Evolutionary conservation across 1,140 invertebrate genomes (phyloP).

Genomic region (Diachasmimorpha longicaudata): DNA sequence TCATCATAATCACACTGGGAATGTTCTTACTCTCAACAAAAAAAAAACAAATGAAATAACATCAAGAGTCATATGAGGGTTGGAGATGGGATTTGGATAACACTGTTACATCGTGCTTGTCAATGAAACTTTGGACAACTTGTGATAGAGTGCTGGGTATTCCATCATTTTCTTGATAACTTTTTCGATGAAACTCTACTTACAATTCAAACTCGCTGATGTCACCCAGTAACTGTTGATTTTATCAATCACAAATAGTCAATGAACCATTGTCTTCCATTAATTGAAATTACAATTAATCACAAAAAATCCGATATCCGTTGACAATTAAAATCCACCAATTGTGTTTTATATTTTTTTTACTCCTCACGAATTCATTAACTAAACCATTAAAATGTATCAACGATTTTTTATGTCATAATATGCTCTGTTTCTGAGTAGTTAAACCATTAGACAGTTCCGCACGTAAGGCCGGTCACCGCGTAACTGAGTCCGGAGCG

Average conservation of each 20-base stretch:
- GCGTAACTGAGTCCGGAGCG: conserved; percentile 60
- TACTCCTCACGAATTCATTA: neutral
- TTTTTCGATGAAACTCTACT: neutral
- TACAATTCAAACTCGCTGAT: neutral
- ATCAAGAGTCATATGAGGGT: neutral
- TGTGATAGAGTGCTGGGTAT: neutral
- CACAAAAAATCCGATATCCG: neutral
- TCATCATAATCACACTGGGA: neutral
- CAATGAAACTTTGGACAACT: neutral
- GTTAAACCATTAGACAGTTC: neutral
- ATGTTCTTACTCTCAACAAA: neutral
- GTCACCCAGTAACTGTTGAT: neutral
- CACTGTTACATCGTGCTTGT: neutral
- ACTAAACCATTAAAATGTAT: neutral
- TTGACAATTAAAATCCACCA: no score
- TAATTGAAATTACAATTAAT: neutral
- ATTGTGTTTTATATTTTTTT: neutral
- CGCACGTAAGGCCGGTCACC: conserved; percentile 58
- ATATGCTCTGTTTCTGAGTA: neutral
- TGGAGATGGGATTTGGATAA: neutral
- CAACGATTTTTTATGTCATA: neutral
- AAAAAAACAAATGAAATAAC: neutral
- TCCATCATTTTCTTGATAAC: neutral
- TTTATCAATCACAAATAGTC: neutral
- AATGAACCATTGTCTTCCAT: neutral